Conservation (phyloP, 2,797 vertebrate genomes). For the Loris lydekkerianus region DNA sequence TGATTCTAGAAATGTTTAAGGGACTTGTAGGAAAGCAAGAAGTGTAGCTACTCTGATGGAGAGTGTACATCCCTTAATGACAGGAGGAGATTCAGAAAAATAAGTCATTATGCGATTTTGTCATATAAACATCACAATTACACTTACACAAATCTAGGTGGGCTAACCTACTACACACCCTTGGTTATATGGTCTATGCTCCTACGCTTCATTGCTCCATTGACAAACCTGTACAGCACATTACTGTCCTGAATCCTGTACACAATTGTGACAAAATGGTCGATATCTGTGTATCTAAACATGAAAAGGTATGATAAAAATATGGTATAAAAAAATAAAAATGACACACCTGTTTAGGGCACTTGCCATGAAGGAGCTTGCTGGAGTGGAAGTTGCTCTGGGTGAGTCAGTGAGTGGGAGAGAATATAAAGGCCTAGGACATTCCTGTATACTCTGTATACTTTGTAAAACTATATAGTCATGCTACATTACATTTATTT, state of each 20-base stretch:
- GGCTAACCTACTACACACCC: neutral
- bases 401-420: neutral
- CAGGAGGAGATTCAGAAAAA: neutral
- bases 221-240: neutral
- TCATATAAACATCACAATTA: neutral
- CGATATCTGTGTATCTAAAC: neutral
- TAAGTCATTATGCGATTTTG: too few species aligned
- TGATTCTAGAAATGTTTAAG: constrained; percentile 46
- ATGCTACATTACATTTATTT: neutral
- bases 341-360: neutral
- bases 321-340: neutral
- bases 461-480: neutral
- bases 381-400: neutral
- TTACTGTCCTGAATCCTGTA: neutral
- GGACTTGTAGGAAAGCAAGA: neutral
- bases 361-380: neutral
- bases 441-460: neutral
- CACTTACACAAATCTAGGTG: neutral
- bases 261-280: neutral
- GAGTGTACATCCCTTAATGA: neutral
- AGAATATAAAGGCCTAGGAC: neutral
- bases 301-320: neutral
- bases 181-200: neutral
- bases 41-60: neutral
- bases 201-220: neutral